Conservation (phyloP, 2,888 invertebrate species). For the Tipula unca region DNA sequence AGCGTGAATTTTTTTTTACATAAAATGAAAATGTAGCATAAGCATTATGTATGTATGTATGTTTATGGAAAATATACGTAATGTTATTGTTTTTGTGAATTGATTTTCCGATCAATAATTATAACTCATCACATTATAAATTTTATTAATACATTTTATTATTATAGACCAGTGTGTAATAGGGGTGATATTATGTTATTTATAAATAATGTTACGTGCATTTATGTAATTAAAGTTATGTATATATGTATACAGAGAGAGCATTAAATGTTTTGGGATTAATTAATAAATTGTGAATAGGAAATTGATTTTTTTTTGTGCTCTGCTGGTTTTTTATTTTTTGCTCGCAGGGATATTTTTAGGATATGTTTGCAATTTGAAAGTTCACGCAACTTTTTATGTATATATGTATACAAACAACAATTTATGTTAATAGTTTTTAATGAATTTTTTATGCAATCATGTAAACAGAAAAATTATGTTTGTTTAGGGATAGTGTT, state of each 20-base stretch:
- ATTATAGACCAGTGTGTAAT: neutral
- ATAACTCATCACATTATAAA: neutral
- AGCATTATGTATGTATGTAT: neutral
- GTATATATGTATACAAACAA: neutral
- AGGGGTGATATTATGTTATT: neutral
- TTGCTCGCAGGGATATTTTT: neutral
- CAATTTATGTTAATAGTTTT: conserved; percentile 3
- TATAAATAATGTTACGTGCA: neutral
- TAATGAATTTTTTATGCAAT: neutral
- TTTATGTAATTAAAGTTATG: neutral
- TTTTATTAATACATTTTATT: neutral
- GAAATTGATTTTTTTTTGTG: neutral
- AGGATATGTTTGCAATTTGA: neutral
- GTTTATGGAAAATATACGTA: neutral
- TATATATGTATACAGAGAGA: neutral
- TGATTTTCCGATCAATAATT: conserved; percentile 14
- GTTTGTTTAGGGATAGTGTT: neutral
- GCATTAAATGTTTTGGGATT: neutral
- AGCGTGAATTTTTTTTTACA: neutral
- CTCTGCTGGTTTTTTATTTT: neutral
- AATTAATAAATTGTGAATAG: neutral
- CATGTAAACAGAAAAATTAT: neutral
- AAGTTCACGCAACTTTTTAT: neutral
- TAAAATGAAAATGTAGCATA: neutral
- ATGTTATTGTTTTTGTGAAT: neutral